Evolutionary conservation across 2,797 vertebrate species (phyloP), one percentile per base, ranked within the genome.

Genomic region (Okamejei kenojei): DNA sequence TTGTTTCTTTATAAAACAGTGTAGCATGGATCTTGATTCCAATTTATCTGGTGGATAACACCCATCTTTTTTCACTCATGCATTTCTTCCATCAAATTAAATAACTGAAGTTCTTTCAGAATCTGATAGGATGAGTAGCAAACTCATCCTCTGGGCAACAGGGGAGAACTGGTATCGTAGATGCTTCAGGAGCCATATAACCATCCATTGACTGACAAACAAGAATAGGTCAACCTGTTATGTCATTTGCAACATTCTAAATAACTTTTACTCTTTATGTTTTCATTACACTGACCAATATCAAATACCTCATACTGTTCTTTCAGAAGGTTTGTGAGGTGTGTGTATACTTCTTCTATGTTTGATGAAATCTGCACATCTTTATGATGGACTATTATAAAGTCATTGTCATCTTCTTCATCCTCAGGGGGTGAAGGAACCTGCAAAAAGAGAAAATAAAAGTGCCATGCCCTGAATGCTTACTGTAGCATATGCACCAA

Each of bases 331-430:
- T 97, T 98, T 93, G 96, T 95, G 93, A 99, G 97, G 11, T 98
- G 98, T 1, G 95, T 68, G 93, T 99, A 99, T 61, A 99, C 97
- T 93, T 98, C 97, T 94, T 98, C 98, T 0, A 96, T 96, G 94
- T 98, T 99, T 95, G 98, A 97, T 0, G 98, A 98, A 93, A 97
- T 93, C 93, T 97, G 96, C 91, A 98, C 95, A 19, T 99, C 99
- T n/a, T 97, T 97, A 93, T 98, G 98, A 95, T 98, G 97, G 93
- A 99, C 97, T 94, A 99, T 95, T 95, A 99, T 98, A 95, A 99
- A 99, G 95, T 98, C 98, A 4, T 97, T 97, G 0, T 99, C 98
- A 4, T 97, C 97, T 0, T 99, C 98, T 93, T 97, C 97, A 7
- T 99, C 98, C 94, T 98, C 98, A 90, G 97, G 98, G 73, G 97